Conservation (phyloP, 2,113 vertebrate genomes). For the Ageneiosus marmoratus region DNA sequence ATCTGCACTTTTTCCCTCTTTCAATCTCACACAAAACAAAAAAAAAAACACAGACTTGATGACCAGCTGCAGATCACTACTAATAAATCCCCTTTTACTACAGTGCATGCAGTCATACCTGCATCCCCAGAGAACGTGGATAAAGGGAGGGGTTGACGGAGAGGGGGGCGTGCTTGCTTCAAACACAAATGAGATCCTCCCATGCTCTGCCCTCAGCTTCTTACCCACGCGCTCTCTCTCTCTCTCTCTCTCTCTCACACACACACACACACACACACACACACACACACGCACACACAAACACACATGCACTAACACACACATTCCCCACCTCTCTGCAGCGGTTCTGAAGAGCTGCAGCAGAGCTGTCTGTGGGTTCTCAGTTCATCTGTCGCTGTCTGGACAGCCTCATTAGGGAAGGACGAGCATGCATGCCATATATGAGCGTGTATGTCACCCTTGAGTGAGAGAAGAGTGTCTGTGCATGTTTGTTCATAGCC, state of each 20-base stretch:
- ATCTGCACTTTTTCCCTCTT: neutral
- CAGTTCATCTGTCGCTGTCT: constrained; percentile 62
- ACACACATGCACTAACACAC: constrained; percentile 44
- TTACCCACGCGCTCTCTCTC: constrained; percentile 52
- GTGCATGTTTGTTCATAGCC: constrained; percentile 21
- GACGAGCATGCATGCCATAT: constrained; percentile 15
- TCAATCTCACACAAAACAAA: neutral
- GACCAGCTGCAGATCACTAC: constrained; percentile 37
- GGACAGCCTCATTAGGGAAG: constrained; percentile 61
- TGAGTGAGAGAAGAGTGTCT: constrained; percentile 7
- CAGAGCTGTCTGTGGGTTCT: constrained; percentile 55
- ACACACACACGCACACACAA: constrained; percentile 50
- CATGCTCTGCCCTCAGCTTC: constrained; percentile 60
- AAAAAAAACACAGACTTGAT: constrained; percentile 18
- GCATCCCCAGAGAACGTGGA: constrained; percentile 22
- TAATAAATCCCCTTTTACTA: constrained; percentile 56
- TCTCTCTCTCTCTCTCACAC: constrained; percentile 22
- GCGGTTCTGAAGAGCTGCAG: constrained; percentile 51
- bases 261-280: constrained; percentile 52
- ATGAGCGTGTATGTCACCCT: neutral
- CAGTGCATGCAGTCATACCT: neutral
- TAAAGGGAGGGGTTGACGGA: neutral
- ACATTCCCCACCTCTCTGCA: constrained; percentile 51
- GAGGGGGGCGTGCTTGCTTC: constrained; percentile 57
- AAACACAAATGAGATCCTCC: constrained; percentile 72